Evolutionary conservation across 53 echinoderm and acorn worm genomes (phyloP).

Genomic region (Holothuria scabra): DNA sequence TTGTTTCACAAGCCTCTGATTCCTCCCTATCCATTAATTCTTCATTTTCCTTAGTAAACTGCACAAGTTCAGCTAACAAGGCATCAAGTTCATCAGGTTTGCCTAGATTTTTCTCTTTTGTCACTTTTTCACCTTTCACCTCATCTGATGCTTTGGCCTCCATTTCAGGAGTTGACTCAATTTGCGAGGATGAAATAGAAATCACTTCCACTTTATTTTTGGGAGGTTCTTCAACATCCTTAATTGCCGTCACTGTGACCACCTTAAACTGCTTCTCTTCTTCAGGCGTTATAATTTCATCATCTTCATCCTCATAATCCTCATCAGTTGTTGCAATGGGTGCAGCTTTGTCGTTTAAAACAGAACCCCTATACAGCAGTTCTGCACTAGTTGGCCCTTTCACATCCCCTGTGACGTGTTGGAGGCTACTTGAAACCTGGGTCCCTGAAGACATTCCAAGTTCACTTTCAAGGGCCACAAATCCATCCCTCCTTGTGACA

Average conservation of each 20-base stretch:
- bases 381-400: slow-evolving; percentile 72
- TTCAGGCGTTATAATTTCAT: not conserved
- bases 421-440: slow-evolving; percentile 62
- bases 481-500: slow-evolving; percentile 91
- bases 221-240: not conserved
- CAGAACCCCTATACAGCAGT: slow-evolving; percentile 73
- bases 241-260: slow-evolving; percentile 35
- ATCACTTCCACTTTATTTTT: slow-evolving; percentile 5
- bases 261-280: slow-evolving; percentile 22
- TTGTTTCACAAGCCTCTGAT: not conserved
- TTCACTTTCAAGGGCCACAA: slow-evolving; percentile 80
- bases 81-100: slow-evolving; percentile 29
- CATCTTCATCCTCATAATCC: slow-evolving; percentile 51
- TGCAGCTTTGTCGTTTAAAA: slow-evolving; percentile 65
- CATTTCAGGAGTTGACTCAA: not conserved
- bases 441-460: slow-evolving; percentile 46
- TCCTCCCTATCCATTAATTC: slow-evolving; percentile 14
- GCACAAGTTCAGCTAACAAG: slow-evolving; percentile 31
- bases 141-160: not conserved
- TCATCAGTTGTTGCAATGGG: slow-evolving; percentile 31
- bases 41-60: slow-evolving; percentile 28
- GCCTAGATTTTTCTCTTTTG: not conserved
- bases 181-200: not conserved
- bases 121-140: not conserved
- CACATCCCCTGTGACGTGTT: slow-evolving; percentile 60